These are phyloP conservation scores for Cydia amplana DNA, from an alignment of 1,140 invertebrate genomes.

Conservation along the genomic window DNA sequence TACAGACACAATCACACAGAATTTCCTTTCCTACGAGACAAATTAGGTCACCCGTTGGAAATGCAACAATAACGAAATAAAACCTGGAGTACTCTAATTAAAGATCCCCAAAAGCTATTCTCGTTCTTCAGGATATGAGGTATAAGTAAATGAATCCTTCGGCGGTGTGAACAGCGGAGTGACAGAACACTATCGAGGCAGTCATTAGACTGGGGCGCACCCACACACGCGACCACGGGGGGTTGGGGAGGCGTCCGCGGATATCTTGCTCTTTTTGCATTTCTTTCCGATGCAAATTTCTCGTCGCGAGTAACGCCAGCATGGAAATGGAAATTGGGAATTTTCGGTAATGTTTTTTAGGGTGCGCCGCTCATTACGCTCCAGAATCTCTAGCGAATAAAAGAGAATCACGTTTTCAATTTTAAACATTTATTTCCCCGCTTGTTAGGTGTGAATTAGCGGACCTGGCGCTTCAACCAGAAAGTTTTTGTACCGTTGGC, in stretches of 20 bases:
- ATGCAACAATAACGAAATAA: background rate
- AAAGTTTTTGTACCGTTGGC: background rate
- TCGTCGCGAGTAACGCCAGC: constrained; percentile 52
- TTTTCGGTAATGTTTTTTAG: constrained; percentile 62
- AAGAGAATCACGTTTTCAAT: constrained; percentile 2
- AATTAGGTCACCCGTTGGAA: background rate
- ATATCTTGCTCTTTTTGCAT: constrained; percentile 65
- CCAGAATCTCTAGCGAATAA: constrained; percentile 18
- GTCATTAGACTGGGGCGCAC: constrained; percentile 8
- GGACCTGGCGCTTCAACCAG: background rate
- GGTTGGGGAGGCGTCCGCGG: constrained; percentile 40
- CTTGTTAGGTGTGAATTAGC: constrained; percentile 23
- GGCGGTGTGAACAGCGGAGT: too few species aligned
- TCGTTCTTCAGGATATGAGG: background rate
- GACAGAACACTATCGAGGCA: constrained; percentile 18
- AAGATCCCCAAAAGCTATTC: background rate
- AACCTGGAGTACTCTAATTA: background rate
- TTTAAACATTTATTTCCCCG: constrained; percentile 24
- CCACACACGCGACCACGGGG: constrained; percentile 24
- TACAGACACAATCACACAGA: background rate
- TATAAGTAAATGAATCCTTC: constrained; percentile 1
- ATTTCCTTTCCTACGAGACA: background rate
- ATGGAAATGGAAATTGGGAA: constrained; percentile 67
- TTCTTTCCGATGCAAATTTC: constrained; percentile 73
- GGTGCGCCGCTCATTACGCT: constrained; percentile 37